Base-by-base conservation (phyloP, 35 echinoderm and acorn worm species). In the Ophioderma brevispina region DNA sequence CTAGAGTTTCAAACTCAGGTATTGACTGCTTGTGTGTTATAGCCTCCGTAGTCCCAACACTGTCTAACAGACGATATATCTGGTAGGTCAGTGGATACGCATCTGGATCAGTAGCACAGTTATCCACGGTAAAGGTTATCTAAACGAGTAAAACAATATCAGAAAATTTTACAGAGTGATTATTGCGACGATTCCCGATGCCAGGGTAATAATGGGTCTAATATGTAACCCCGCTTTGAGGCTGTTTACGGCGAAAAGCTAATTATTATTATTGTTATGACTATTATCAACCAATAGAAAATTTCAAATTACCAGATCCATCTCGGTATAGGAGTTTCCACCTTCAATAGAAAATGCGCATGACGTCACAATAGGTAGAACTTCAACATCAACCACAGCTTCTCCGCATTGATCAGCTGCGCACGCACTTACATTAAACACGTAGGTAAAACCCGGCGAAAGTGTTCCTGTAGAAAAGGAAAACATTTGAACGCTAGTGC, bases 11-110 rank as follows among this genome's bases (percentile, higher is more conserved):
- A 55, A 85, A 82, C 0, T 78, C 39, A 0, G 88, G 77, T 43
- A 94, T 89, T 21, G 86, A 32, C 15, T 43, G 36, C 31, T 88
- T 50, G 21, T 81, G 31, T 0, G 92, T 91, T 14, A 89, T 76
- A 0, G 89, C 64, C 56, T 84, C 76, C 18, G 25, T 55, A 34
- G 38, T 92, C 4, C 59, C 59, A 6, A 4, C n/a, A 30, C 49
- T 63, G 25, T 84, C 92, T 34, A 43, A 50, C 34, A 82, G 38
- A 14, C 78, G 49, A 41, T 89, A 81, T 8, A 97, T 13, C n/a
- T 94, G 89, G 75, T 92, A 97, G 46, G 88, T 81, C 55, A 97
- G 81, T 6, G 95, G 95, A 41, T 97, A 97, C 23, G 95, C 92
- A 19, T 88, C 81, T 35, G 88, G 81, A 64, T 91, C 88, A 0